Conservation (phyloP, 2,113 vertebrate genomes). For the Motacilla tschutschensis region DNA sequence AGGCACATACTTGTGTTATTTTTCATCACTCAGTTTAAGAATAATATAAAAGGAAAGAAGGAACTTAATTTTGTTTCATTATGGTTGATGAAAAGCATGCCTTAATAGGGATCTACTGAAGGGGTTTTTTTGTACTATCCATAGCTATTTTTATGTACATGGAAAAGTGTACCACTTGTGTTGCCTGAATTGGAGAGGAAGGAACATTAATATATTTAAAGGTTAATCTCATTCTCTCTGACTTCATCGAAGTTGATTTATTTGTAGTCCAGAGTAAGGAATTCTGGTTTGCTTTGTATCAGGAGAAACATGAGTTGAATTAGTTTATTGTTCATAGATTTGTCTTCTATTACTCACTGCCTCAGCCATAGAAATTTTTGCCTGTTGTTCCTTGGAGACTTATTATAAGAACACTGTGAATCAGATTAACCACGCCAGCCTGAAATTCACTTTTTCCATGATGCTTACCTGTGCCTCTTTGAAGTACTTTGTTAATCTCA, state of each 20-base stretch:
- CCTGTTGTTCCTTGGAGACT: neutral
- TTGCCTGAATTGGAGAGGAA: neutral
- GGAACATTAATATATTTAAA: neutral
- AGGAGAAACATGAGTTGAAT: neutral
- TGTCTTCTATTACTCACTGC: neutral
- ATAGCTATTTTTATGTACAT: neutral
- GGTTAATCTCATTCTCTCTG: neutral
- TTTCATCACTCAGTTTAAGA: neutral
- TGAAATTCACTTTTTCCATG: neutral
- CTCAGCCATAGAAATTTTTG: neutral
- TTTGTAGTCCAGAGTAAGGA: neutral
- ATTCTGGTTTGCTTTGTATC: neutral
- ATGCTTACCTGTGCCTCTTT: neutral
- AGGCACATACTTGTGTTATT: neutral
- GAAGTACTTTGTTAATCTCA: neutral
- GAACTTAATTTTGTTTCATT: neutral
- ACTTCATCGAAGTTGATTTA: neutral
- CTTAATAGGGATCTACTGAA: neutral
- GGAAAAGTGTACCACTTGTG: neutral
- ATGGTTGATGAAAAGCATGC: neutral
- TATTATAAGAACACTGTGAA: neutral
- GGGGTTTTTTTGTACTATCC: neutral
- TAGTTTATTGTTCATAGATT: neutral
- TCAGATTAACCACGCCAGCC: neutral
- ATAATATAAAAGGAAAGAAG: neutral